Evolutionary conservation across 2,888 invertebrate genomes (phyloP).

Genomic region (Caenorhabditis uteleia): DNA sequence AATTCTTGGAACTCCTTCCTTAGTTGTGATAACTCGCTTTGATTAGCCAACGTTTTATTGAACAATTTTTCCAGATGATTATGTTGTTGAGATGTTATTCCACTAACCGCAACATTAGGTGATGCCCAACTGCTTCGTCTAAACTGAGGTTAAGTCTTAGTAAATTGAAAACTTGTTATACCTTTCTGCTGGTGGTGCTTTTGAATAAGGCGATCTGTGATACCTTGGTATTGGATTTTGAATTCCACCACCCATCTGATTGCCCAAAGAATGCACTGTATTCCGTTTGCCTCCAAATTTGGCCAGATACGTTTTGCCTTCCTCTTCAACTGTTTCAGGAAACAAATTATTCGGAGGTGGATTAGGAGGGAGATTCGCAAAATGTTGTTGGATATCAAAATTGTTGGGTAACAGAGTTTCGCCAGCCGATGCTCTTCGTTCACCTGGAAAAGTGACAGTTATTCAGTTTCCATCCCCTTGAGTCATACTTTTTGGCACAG

Average conservation of each 20-base stretch:
- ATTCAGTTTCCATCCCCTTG: background rate
- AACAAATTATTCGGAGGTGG: constrained; percentile 13
- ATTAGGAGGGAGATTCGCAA: constrained; percentile 25
- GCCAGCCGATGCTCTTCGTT: constrained; percentile 63
- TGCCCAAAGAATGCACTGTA: constrained; percentile 54
- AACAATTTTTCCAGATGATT: constrained; percentile 63
- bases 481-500: constrained; percentile 40
- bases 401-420: constrained; percentile 52
- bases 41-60: constrained; percentile 45
- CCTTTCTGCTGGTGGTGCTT: constrained; percentile 44
- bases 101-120: constrained; percentile 52
- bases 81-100: constrained; percentile 61
- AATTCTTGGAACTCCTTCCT: constrained; percentile 65
- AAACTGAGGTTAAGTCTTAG: too few species aligned
- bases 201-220: constrained; percentile 54
- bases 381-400: constrained; percentile 32
- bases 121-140: constrained; percentile 67
- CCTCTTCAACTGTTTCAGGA: constrained; percentile 49
- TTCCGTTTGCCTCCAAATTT: constrained; percentile 64
- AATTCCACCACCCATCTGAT: constrained; percentile 29
- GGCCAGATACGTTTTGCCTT: constrained; percentile 56
- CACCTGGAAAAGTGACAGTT: constrained; percentile 7
- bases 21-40: constrained; percentile 49
- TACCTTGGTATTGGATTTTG: constrained; percentile 48
- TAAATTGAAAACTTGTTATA: too few species aligned